Evolutionary conservation across 2,113 vertebrate species (phyloP), one percentile per base, ranked within the genome.

Genomic region (Pteronura brasiliensis): DNA sequence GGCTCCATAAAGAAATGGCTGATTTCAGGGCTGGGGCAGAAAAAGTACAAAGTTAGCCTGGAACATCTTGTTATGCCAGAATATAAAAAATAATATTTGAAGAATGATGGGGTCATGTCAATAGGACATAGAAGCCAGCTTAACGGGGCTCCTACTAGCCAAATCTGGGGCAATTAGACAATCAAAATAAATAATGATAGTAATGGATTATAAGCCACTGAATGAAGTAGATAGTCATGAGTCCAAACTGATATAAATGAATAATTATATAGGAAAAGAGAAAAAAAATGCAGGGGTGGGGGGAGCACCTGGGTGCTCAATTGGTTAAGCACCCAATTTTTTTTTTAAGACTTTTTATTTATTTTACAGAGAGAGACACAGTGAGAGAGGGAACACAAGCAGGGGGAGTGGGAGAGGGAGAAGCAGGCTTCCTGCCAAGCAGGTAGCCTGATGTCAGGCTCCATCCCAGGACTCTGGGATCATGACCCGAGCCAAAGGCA

Each of bases 151-250:
- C 55, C 52, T 29, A 74, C 25, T 44, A 67, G 18, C 31, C 36
- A 91, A 87, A 91, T 65, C 74, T 90, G 55, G 74, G 44, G 80
- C n/a, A 55, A 57, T 65, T 0, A 47, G 63, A 63, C 74, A 31
- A 87, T 63, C 13, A 94, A 77, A 92, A 42, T 76, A 94, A 88
- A 86, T 77, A 84, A 85, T 39, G n/a, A 55, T 27, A 71, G 29
- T 31, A 59, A 74, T 29, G 15, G 31, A 84, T 59, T 55, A 71
- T 69, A 59, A 74, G 6, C 12, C 39, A 74, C 31, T 29, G 59
- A 93, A 39, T 84, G 76, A 89, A 96, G 93, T 14, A 72, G 44
- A 83, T 90, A 93, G 90, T 13, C 44, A 90, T 21, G 15, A 76
- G 14, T 29, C 8, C 65, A 76, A 87, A 82, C 7, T 20, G 61